phyloP scores from a whole-genome alignment of 2,797 vertebrate genomes.

The Hypotaenidia okinawae region DNA sequence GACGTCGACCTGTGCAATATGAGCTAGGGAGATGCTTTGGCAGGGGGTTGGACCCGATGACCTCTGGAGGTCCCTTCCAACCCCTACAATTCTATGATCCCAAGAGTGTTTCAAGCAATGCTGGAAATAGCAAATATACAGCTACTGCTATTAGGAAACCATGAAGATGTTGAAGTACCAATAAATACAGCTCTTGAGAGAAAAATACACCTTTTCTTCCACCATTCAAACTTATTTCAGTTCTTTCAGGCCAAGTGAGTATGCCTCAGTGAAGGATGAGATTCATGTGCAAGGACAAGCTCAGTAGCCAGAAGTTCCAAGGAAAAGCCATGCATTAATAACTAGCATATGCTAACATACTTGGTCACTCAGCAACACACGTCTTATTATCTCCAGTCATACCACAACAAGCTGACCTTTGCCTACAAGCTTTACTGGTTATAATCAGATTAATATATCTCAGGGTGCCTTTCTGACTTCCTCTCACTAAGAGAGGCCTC shows the following conservation, averaged over 20 bases:
- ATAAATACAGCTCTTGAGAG: neutral
- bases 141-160: neutral
- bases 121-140: neutral
- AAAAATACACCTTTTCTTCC: neutral
- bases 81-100: too few species aligned
- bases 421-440: neutral
- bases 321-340: neutral
- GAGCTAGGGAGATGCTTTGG: too few species aligned
- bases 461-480: neutral
- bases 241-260: neutral
- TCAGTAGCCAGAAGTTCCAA: neutral
- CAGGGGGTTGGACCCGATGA: too few species aligned
- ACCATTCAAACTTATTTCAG: neutral
- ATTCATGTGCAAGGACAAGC: neutral
- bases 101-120: neutral
- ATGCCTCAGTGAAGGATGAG: neutral
- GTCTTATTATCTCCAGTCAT: neutral
- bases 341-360: neutral
- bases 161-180: neutral
- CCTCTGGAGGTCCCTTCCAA: too few species aligned
- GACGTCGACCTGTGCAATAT: too few species aligned
- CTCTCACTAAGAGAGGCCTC: rapidly evolving
- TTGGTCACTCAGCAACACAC: neutral
- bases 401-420: neutral
- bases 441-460: neutral